Base-by-base conservation (phyloP, 2,888 invertebrate species). In the Epirrhoe alternata region DNA sequence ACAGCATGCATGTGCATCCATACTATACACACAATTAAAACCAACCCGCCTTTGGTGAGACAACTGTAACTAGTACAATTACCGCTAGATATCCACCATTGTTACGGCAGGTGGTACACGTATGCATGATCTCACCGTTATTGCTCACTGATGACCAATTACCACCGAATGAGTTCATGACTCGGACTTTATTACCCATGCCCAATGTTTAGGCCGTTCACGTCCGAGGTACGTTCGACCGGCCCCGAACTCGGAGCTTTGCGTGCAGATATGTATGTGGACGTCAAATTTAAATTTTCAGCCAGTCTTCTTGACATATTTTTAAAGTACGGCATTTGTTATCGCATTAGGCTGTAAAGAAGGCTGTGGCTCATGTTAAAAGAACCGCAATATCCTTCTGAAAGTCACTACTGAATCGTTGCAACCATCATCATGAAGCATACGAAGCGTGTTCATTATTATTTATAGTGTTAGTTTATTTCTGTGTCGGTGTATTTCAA, bases 121-220 rank as follows among this genome's bases (percentile, higher is more conserved):
- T 75, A 77, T 77, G 77, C 76, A 81, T 91, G 91, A 91, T 87
- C 89, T 90, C 91, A 91, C 85, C 86, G 78, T 77, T 81, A 86
- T 90, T 89, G 90, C 90, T 90, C 89, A 90, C 84, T 85, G 83
- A 84, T 86, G 87, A 86, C 85, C 86, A 86, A 86, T 83, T 83
- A 84, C 84, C 77, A 78, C 79, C 79, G 75, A 81, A 81, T 86
- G 86, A 86, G 85, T 86, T 85, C 86, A 86, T 78, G 82, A 83
- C 81, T 78, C 74, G 73, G 67, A 72, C 66, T 78, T 77, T 78
- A 79, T 77, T 79, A 30, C 62, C 66, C 68, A 56, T 66, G 75
- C 79, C 75, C 75, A 72, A 77, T 75, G 64, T 68, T 73, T 70
- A 76, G 75, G 68, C 68, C 51, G 62, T 71, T 68, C 62, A 63